These are phyloP conservation scores for Rhabdornis inornatus DNA, from an alignment of 2,113 vertebrate species.

Conservation along the genomic window DNA sequence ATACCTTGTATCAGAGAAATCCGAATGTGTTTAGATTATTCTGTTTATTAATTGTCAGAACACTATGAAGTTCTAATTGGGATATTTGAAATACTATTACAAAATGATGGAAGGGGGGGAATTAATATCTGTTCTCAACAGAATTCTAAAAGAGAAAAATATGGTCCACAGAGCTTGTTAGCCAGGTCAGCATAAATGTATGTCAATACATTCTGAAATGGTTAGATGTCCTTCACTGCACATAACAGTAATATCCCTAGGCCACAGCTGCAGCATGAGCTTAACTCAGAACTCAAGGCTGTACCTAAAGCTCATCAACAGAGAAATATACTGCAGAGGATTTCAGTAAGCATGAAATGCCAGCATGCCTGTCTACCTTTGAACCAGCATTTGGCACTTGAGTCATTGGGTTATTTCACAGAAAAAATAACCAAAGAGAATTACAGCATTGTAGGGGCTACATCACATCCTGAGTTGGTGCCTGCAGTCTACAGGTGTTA, in stretches of 20 bases:
- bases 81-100: not conserved
- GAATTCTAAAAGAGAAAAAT: not conserved
- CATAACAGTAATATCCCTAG: not conserved
- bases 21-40: not conserved
- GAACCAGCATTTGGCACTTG: not conserved
- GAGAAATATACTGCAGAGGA: not conserved
- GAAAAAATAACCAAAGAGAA: not conserved
- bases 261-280: not conserved
- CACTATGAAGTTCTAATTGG: not conserved
- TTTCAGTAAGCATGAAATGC: conserved; percentile 19
- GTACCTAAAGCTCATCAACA: conserved; percentile 25
- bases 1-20: not conserved
- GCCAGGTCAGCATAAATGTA: not conserved
- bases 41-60: not conserved
- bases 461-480: not conserved
- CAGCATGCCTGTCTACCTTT: conserved; percentile 1
- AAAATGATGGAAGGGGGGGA: not conserved
- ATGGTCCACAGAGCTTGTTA: not conserved
- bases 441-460: not conserved
- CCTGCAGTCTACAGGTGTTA: not conserved
- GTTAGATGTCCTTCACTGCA: not conserved
- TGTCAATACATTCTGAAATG: not conserved
- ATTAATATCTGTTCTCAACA: not conserved
- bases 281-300: not conserved
- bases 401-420: not conserved